Base-by-base conservation (phyloP, 2,888 invertebrate genomes). In the Tenthredo livida region DNA sequence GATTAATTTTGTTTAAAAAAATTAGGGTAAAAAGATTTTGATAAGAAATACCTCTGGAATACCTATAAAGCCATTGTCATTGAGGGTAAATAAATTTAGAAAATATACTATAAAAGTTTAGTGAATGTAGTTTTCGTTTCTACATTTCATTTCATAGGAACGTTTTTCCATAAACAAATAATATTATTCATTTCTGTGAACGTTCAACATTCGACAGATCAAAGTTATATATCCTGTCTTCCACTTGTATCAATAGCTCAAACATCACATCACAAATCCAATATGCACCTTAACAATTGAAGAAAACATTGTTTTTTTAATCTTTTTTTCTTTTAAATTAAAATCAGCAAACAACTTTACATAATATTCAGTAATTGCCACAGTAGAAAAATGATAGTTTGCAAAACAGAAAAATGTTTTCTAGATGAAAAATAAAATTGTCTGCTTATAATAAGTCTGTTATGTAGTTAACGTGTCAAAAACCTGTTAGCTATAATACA, bases 151-250 rank as follows among this genome's bases (percentile, higher is more conserved):
- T 40, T 61, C n/a, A 50, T 80, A 80, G 80, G 80, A 80, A 80
- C 80, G 58, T 80, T 80, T 80, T 61, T 61, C 80, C 80, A 80
- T 80, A 80, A 77, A 80, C 37, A 54, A 78, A 54, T 54, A 54
- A 54, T 78, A 54, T 78, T 58, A 33, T 75, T 47, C 75, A 47
- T 78, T 61, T 80, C 80, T 61, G 58, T 61, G 80, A 80, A 80
- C 61, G 80, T 37, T 80, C 80, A 80, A 80, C 80, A 80, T 80
- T 80, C 80, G 61, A 61, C 80, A 80, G 80, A 80, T 80, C 37
- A 80, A 80, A 80, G 61, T 80, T 58, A 80, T 37, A 80, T 80
- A 33, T 80, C 58, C 80, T 80, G 40, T 12, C 67, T 40, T 80
- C 40, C 37, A 61, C 37, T 37, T 58, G 80, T 80, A 37, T 61